Percentiles rank a stretch among this genome's conserved stretches.
Conservation (phyloP, 2,113 vertebrate species). For the Pterocles burchelli region DNA sequence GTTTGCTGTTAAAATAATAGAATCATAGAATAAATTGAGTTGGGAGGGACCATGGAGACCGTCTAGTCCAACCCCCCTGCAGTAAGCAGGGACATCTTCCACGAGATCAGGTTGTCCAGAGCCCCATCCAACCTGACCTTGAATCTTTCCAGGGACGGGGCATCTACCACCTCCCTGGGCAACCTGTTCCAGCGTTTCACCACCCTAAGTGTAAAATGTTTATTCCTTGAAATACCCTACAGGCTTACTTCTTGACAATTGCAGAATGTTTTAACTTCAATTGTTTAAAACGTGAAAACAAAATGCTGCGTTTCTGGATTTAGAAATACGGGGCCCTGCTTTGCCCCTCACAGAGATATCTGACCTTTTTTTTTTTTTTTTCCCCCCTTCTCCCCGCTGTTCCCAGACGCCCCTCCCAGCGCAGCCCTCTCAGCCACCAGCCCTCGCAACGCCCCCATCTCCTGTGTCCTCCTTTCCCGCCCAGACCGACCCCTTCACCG, state of each 20-base stretch:
- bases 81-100: too few species aligned
- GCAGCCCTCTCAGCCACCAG: accelerated
- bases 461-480: accelerated
- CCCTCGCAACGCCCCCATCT: accelerated
- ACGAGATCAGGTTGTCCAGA: too few species aligned
- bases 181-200: too few species aligned
- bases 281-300: accelerated
- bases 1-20: too few species aligned
- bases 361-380: background rate
- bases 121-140: too few species aligned
- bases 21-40: too few species aligned
- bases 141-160: too few species aligned
- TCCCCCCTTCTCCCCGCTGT: accelerated
- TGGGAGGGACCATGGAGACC: too few species aligned
- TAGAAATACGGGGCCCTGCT: background rate
- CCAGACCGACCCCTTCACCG: too few species aligned
- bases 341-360: background rate
- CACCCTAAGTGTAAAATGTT: too few species aligned
- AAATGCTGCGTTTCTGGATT: background rate
- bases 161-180: too few species aligned
- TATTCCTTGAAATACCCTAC: background rate
- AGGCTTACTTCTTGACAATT: background rate
- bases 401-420: background rate
- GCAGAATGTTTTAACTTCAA: background rate
- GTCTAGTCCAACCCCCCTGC: too few species aligned